These are phyloP conservation scores for Saccopteryx bilineata DNA, from an alignment of 2,113 vertebrate genomes.

Conservation along the genomic window DNA sequence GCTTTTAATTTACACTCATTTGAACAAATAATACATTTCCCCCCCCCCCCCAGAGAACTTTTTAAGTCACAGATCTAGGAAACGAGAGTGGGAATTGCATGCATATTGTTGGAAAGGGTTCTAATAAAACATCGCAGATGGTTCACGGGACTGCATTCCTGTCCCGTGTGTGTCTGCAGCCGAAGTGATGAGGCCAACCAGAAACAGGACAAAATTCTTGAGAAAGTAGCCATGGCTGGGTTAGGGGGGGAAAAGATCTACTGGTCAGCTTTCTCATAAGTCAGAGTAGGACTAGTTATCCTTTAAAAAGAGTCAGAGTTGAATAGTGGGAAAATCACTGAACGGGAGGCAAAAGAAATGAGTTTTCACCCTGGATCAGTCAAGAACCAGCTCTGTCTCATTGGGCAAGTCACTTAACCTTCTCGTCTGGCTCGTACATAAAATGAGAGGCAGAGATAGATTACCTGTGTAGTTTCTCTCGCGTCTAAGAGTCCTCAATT, in stretches of 20 bases:
- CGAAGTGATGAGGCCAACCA: background rate
- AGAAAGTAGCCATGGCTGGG: background rate
- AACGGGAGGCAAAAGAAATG: conserved; percentile 30
- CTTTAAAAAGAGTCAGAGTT: background rate
- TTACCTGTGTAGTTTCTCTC: background rate
- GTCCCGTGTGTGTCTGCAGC: background rate
- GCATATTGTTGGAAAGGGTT: background rate
- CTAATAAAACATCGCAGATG: background rate
- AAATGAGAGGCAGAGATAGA: conserved; percentile 34
- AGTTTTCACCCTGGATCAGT: background rate
- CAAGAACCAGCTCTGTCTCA: background rate
- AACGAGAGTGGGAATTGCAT: conserved; percentile 19
- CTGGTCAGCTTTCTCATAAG: conserved; percentile 12
- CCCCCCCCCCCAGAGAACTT: background rate
- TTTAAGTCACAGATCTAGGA: conserved; percentile 3
- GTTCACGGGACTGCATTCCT: background rate
- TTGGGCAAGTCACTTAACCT: background rate
- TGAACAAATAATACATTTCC: conserved; percentile 47
- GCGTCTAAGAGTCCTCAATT: background rate
- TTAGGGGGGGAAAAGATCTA: background rate
- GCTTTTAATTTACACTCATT: conserved; percentile 5
- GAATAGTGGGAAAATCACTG: background rate
- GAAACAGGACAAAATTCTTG: background rate
- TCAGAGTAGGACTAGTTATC: background rate
- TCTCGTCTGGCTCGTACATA: background rate